Base-by-base conservation (phyloP, 2,888 invertebrate genomes). In the Leptinotarsa peninsularis region DNA sequence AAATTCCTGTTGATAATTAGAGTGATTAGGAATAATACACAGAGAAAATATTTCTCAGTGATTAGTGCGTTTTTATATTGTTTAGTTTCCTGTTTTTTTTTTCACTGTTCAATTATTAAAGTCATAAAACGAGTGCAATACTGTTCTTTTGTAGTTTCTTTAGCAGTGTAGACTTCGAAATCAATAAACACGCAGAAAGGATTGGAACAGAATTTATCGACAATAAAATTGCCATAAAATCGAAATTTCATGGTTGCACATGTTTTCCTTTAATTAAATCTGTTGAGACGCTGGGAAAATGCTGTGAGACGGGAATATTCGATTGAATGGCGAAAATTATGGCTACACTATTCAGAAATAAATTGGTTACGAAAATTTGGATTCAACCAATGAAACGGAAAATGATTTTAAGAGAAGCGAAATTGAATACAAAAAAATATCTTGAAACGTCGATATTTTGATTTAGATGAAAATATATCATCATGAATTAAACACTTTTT, bases 231-330 rank as follows among this genome's bases (percentile, higher is more conserved):
- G 63, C 33, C 63, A 63, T 63, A 63, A 63, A 63, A 43, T 43
- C n/a, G 43, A 43, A 33, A 63, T 63, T 63, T 33, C 63, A 63
- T 43, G 63, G 63, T 63, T 33, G 63, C 63, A 63, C 43, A 43
- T 63, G 63, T 63, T 33, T 63, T 43, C 63, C 63, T 63, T 63
- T 63, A 63, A 63, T 63, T 63, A 43, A 63, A 63, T 63, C 63
- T 63, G 5, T 63, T 43, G 33, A 63, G 63, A 33, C 33, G 27
- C 43, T 63, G 17, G 43, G 63, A 63, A 33, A 33, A 3, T 43
- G n/a, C 43, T 43, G 17, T 18, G 17, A 63, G 27, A 33, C 43
- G 63, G 43, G n/a, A 33, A 63, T 63, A 63, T 63, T 63, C 13
- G 18, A 13, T 63, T 17, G n/a, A 18, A 33, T 13, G 43, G n/a